Base-by-base conservation (phyloP, 2,797 vertebrate species). In the Karalla daura region DNA sequence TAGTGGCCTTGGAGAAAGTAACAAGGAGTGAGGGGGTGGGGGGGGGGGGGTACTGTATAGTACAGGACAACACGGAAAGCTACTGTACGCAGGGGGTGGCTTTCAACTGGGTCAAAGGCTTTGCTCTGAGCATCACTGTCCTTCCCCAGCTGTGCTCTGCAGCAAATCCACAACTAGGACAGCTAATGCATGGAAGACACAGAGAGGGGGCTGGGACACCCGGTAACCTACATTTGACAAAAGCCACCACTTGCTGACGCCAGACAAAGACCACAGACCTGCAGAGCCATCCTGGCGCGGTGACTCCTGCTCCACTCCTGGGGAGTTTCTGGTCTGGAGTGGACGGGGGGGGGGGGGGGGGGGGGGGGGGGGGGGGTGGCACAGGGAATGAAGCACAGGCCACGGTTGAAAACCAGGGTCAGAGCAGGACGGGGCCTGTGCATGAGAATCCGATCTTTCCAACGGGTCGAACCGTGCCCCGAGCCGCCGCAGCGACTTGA, bases 221-320 rank as follows among this genome's bases (percentile, higher is more conserved):
- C 67, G 59, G 66, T 89, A 85, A 89, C 81, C 87, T 88, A 91
- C 80, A 90, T 90, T 86, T 83, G 23, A 84, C 67, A 62, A 86
- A 86, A 86, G 68, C 82, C 65, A 70, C 37, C 11, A 9, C 49
- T 66, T 59, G 12, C 44, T 45, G 63, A 65, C 60, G 50, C 56
- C 54, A 84, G 56, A 65, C 56, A 76, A n/a, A 63, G 59, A 58
- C 10, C 24, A 30, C 33, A 50, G 46, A n/a, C n/a, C 13, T n/a
- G 4, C 30, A 60, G 21, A 36, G 23, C 54, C 24, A 63, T 18
- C n/a, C 65, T 28, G 4, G 21, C 40, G 49, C 23, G 36, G 4
- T 13, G 15, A 40, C 37, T 66, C 18, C 32, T 45, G 20, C 7
- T 5, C 9, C n/a, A n/a, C n/a, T n/a, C n/a, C n/a, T n/a, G n/a